Evolutionary conservation across 2,888 invertebrate genomes (phyloP), one percentile per base, ranked within the genome.

Genomic region (Hesperia comma): DNA sequence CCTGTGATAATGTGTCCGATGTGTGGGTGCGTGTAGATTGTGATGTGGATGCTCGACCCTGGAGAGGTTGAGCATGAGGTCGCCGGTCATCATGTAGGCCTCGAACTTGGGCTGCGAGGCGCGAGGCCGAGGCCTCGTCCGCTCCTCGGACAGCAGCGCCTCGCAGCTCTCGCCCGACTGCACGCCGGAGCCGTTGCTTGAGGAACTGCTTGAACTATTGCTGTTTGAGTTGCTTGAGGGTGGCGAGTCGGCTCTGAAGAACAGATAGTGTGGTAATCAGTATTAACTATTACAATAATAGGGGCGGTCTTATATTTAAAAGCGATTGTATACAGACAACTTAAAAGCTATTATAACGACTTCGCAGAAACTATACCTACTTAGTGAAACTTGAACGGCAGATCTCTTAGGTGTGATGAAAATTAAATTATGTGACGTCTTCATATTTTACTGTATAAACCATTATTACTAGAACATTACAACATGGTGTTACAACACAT

Each of bases 31-130:
- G 73, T 90, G 93, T 72, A 90, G 91, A 73, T 93, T 93, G 76
- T 92, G 86, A 75, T 94, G 94, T 60, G 94, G 94, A 75, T 95
- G 95, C 73, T 96, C 96, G 68, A 96, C 96, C 76, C 97, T 93
- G 70, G 98, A 98, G 75, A 98, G 95, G 90, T 98, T 98, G 77
- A 99, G 94, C 86, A 99, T 98, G 81, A 98, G 95, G 89, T 99
- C 98, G 55, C 99, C 99, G 37, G 99, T 99, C 99, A 99, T 99
- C 96, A 98, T 97, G 94, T 97, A 99, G 67, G 98, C 97, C 91
- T 98, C 98, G 91, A 97, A 98, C 87, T 97, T 95, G 71, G 92
- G 92, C 72, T 86, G 87, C 72, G 84, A 79, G 74, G 78, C 80
- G 75, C 89, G 85, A 69, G 87, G 81, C 72, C 85, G n/a, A n/a